Evolutionary conservation across 2,888 invertebrate species (phyloP), one percentile per base, ranked within the genome.

Genomic region (Anorthoa munda): DNA sequence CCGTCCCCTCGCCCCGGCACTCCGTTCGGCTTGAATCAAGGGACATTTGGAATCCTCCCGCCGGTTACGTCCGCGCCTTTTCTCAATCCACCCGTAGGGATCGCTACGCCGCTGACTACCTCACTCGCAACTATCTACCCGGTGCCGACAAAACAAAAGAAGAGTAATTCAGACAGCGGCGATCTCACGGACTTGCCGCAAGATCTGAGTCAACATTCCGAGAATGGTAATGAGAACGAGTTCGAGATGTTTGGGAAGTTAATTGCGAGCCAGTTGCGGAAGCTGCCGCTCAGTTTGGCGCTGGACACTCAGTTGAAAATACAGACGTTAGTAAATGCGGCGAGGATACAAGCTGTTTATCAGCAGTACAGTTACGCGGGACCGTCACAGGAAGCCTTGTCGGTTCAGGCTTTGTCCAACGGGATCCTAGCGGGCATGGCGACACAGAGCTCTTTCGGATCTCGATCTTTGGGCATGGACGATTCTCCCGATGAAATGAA

Each of bases 161-260:
- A 96, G 85, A 87, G 85, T 51, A 91, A 86, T 77, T 91, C 88
- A 68, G 94, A 94, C 73, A 92, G 91, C 81, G 92, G 92, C 21
- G 95, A 95, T 71, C 92, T 90, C 78, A 90, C 92, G 17, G 95
- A 96, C 79, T 86, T 92, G 67, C 95, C 96, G 31, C 96, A 96
- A 85, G 96, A 96, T 87, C 87, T 96, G 82, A 96, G 95, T 85
- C 96, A 96, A 88, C 95, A 95, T 89, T 92, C 95, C 26, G 96
- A 96, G 81, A 93, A 91, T 79, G 95, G 93, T 48, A 95, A 94
- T 82, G 96, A 96, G 81, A 96, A 96, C 79, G 96, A 96, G 87
- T 96, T 96, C 65, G 96, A 96, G 87, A 96, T 96, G 96, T 96
- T 96, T 79, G 96, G 95, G 53, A 96, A 96, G 88, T 86, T 96